These are phyloP conservation scores for Ormia ochracea DNA, from an alignment of 2,888 invertebrate species.

Conservation along the genomic window DNA sequence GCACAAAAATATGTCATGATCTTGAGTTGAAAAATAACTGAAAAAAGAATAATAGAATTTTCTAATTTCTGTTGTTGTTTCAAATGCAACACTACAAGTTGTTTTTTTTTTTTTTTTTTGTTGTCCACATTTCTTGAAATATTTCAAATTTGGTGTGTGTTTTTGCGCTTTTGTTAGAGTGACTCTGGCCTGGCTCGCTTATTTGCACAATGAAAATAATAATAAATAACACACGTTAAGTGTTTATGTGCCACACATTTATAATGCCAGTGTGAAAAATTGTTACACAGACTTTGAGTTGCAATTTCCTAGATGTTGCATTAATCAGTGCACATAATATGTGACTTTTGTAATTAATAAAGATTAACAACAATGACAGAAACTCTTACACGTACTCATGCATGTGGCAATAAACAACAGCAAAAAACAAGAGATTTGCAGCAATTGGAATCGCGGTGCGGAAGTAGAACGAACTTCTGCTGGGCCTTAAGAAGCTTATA, in stretches of 20 bases:
- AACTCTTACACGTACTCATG: background rate
- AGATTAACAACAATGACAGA: slow-evolving; percentile 69
- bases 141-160: background rate
- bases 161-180: background rate
- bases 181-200: slow-evolving; percentile 10
- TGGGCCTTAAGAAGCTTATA: too few relatives aligned
- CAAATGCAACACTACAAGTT: background rate
- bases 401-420: background rate
- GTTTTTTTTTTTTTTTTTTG: background rate
- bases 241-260: slow-evolving; percentile 57
- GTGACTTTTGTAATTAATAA: slow-evolving; percentile 74
- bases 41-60: background rate
- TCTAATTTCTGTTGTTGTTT: background rate
- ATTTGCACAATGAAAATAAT: slow-evolving; percentile 21
- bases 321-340: slow-evolving; percentile 64
- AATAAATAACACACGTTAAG: slow-evolving; percentile 56
- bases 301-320: slow-evolving; percentile 60
- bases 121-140: background rate
- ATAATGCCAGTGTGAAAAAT: slow-evolving; percentile 56
- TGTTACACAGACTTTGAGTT: slow-evolving; percentile 58
- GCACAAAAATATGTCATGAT: background rate
- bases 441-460: background rate
- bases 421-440: background rate
- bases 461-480: background rate
- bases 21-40: background rate